Evolutionary conservation across 1,140 invertebrate genomes (phyloP).

Genomic region (Camponotus floridanus): DNA sequence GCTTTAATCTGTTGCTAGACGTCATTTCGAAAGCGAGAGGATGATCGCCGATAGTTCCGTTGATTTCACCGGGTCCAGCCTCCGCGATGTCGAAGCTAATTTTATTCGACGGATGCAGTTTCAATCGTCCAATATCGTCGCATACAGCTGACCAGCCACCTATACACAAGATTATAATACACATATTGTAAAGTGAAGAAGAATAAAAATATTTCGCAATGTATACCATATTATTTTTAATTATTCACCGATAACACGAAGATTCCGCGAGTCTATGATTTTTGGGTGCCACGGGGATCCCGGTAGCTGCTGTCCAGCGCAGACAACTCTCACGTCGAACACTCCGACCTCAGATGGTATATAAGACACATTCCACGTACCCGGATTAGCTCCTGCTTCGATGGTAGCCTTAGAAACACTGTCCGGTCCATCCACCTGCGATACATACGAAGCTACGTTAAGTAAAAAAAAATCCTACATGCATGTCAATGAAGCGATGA

Average conservation of each 20-base stretch:
- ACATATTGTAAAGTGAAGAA: constrained; percentile 62
- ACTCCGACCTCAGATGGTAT: constrained; percentile 90
- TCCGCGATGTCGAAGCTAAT: constrained; percentile 92
- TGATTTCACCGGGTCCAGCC: constrained; percentile 91
- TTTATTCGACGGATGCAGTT: constrained; percentile 89
- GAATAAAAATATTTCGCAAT: background rate
- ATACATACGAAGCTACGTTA: background rate
- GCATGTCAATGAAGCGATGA: background rate
- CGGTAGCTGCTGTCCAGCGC: constrained; percentile 89
- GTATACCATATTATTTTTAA: background rate
- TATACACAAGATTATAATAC: constrained; percentile 81
- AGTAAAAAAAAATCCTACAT: background rate
- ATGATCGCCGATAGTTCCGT: constrained; percentile 81
- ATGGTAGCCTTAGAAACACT: constrained; percentile 88
- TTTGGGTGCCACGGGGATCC: constrained; percentile 92
- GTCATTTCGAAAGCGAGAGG: constrained; percentile 83
- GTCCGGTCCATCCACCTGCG: constrained; percentile 90
- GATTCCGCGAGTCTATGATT: constrained; percentile 90
- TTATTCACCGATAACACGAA: constrained; percentile 87
- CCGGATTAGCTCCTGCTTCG: constrained; percentile 86
- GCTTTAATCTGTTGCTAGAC: constrained; percentile 83
- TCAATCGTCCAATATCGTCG: constrained; percentile 91
- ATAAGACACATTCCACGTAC: constrained; percentile 89
- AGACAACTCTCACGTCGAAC: constrained; percentile 91
- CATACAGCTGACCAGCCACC: constrained; percentile 94